Conservation (phyloP, 2,113 vertebrate species). For the Forbesichthys agassizii region DNA sequence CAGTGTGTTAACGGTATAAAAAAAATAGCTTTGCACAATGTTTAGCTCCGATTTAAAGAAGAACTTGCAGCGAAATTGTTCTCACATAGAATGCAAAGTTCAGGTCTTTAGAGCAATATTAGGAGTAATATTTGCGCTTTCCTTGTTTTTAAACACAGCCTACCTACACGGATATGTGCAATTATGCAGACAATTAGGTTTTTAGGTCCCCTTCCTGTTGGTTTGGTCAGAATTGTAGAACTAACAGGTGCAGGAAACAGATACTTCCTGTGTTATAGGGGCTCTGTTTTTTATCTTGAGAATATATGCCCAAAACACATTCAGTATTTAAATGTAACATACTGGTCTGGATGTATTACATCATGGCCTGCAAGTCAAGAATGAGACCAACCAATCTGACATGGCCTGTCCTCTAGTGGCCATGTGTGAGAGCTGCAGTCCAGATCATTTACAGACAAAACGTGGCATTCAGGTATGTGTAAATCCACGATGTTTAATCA, state of each 20-base stretch:
- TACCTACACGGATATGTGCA: constrained; percentile 5
- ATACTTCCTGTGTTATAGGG: constrained; percentile 24
- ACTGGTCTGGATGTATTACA: background rate
- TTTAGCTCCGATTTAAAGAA: no score
- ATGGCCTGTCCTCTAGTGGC: constrained; percentile 29
- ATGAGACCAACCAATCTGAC: no score
- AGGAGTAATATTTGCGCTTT: constrained; percentile 8
- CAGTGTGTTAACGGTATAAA: no score
- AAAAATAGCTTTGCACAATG: no score
- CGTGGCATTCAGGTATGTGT: background rate
- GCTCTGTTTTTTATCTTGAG: background rate
- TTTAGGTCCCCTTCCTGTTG: constrained; percentile 55
- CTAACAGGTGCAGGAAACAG: constrained; percentile 31
- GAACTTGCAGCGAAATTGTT: constrained; percentile 26
- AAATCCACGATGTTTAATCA: background rate
- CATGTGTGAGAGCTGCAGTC: constrained; percentile 8
- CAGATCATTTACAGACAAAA: background rate
- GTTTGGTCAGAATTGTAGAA: background rate
- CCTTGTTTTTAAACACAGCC: background rate
- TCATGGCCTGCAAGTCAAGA: no score
- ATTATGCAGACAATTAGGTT: constrained; percentile 4
- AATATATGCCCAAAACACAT: background rate
- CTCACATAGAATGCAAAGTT: constrained; percentile 8
- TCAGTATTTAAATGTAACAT: background rate
- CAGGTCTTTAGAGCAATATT: background rate